Base-by-base conservation (phyloP, 2,888 invertebrate genomes). In the Homarus gammarus region DNA sequence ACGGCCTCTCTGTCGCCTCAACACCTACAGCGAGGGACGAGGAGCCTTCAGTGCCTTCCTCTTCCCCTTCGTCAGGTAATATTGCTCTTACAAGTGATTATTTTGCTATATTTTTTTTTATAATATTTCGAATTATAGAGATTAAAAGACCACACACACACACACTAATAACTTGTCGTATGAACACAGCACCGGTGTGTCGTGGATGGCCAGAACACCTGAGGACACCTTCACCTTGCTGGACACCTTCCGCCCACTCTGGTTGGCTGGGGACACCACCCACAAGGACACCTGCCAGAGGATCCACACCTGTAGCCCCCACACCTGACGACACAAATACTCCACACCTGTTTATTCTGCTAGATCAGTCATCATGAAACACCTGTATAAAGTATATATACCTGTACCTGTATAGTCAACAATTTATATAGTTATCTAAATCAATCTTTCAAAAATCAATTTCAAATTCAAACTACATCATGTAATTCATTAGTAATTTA, bases 1-100 rank as follows among this genome's bases (percentile, higher is more conserved):
- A 49, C 89, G 89, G 0, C 84, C 84, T 8, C 38, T 89, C 27
- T 89, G 89, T 64, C 84, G 85, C 33, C 61, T 89, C 33, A 89
- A 89, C 73, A 40, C 73, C 38, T n/a, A 64, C n/a, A 85, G 89
- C n/a, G 84, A 85, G 38, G 40, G 49, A 27, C 56, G 72, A 15
- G 84, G 84, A 6, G 89, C 84, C 6, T 49, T 85, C 36, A 79
- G 75, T n/a, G 78, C 77, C 36, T 49, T 81, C 44, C 6, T 79
- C 36, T 79, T 89, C 56, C 88, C 88, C 22, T 12, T 88, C 77
- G 64, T 77, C 38, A 88, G 88, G 88, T 88, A 64, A 51, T 56
- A 56, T 18, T 56, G 56, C 56, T n/a, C 56, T 56, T 18, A 56
- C 22, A 49, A 49, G 15, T 12, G 49, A 49, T 49, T 44, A 12